Evolutionary conservation across 2,113 vertebrate genomes (phyloP), one percentile per base, ranked within the genome.

Genomic region (Calypte anna): DNA sequence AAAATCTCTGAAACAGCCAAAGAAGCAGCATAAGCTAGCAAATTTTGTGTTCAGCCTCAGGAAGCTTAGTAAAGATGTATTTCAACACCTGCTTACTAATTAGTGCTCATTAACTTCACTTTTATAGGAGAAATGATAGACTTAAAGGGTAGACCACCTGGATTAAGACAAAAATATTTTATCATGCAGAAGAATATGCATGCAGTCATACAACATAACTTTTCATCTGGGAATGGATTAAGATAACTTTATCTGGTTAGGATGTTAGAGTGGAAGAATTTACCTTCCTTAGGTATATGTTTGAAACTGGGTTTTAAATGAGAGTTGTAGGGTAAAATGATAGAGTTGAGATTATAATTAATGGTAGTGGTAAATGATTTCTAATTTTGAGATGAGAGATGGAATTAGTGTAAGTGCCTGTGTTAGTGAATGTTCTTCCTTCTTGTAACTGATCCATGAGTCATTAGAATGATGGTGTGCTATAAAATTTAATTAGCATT

Each of bases 401-500:
- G 28, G 36, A 87, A 16, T 61, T 75, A 89, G 73, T 25, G 10
- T 67, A 91, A 91, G 38, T 87, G 53, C 44, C 53, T 75, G 31
- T 55, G 38, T 72, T 94, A 93, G 66, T 33, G 91, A 96, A 87
- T 68, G 50, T 19, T 89, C 73, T 78, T 91, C 43, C 55, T 69
- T 86, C 63, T 89, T 89, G 48, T 82, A 91, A 87, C 31, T 50
- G 84, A 96, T 85, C 66, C 85, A 87, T 82, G 90, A 94, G 77
- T 72, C 87, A 93, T 95, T 95, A 82, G 78, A 96, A 91, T 94
- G 82, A 95, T 54, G 38, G 21, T n/a, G 19, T 76, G 40, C 70
- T 72, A 84, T 96, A 95, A 94, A 96, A 87, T 61, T 87, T 89
- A 82, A 94, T 94, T 94, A 94, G 50, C 78, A 91, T 89, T 85